These are phyloP conservation scores for Melanargia galathea DNA, from an alignment of 2,888 invertebrate genomes.

Conservation along the genomic window DNA sequence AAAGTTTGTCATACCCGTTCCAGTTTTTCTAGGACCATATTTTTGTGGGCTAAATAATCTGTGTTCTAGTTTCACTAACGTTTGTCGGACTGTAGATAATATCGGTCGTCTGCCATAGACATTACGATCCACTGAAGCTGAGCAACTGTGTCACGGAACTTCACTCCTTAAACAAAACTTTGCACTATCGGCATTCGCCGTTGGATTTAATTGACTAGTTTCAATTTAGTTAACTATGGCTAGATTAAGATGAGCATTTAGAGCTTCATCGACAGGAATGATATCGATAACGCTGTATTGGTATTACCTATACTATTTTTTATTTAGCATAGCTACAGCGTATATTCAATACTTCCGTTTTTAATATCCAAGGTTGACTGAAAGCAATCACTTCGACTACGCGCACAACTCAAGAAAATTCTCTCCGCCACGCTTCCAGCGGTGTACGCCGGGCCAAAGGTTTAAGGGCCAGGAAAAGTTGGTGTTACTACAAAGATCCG, in stretches of 20 bases:
- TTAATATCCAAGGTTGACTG: no score
- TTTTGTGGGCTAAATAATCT: background rate
- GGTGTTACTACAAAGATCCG: no score
- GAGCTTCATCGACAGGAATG: background rate
- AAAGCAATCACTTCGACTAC: no score
- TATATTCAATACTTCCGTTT: no score
- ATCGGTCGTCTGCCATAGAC: background rate
- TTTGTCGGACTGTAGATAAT: background rate
- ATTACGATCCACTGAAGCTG: slow-evolving; percentile 28
- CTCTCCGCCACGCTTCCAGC: no score
- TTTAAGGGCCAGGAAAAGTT: no score
- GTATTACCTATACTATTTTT: background rate
- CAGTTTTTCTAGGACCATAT: background rate
- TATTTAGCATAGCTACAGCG: no score
- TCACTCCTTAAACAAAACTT: slow-evolving; percentile 37
- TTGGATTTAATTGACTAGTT: slow-evolving; percentile 39
- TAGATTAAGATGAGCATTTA: slow-evolving; percentile 4
- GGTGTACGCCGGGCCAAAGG: no score
- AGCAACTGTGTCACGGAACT: slow-evolving; percentile 35
- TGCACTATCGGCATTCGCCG: slow-evolving; percentile 33
- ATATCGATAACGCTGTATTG: background rate
- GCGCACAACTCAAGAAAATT: no score
- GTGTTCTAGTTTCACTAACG: background rate
- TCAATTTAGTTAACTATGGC: slow-evolving; percentile 25
- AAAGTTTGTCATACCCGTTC: no score